These are phyloP conservation scores for Plectrocnemia conspersa DNA, from an alignment of 1,140 invertebrate genomes.

Conservation along the genomic window DNA sequence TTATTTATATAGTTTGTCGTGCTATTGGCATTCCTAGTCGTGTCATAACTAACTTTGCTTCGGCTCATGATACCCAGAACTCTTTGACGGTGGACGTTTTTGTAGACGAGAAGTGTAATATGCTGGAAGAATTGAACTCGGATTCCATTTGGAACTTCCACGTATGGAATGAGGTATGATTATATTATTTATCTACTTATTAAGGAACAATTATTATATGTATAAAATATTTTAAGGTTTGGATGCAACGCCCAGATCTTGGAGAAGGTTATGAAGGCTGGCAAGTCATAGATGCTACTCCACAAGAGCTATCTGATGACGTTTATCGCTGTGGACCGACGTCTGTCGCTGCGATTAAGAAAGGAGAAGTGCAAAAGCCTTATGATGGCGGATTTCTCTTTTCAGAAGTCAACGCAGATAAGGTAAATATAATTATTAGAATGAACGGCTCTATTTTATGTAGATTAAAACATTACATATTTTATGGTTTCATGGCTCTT, in stretches of 20 bases:
- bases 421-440: conserved; percentile 48
- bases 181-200: conserved; percentile 2
- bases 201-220: conserved; percentile 7
- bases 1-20: conserved; percentile 63
- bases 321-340: conserved; percentile 81
- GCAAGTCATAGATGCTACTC: conserved; percentile 91
- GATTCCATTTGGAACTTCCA: conserved; percentile 95
- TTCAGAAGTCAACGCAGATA: conserved; percentile 86
- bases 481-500: too few relatives aligned
- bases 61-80: conserved; percentile 87
- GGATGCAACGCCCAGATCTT: conserved; percentile 85
- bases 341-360: conserved; percentile 72
- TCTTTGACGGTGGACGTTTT: conserved; percentile 89
- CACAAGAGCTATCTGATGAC: conserved; percentile 78
- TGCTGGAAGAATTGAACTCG: conserved; percentile 72
- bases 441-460: too few relatives aligned
- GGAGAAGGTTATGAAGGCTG: conserved; percentile 76
- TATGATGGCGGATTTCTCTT: conserved; percentile 84
- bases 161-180: conserved; percentile 82
- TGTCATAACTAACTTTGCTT: conserved; percentile 81
- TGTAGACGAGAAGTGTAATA: conserved; percentile 72
- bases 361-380: conserved; percentile 72
- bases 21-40: conserved; percentile 82
- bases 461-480: too few relatives aligned
- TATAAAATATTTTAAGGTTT: conserved; percentile 50